phyloP scores from a whole-genome alignment of 2,888 invertebrate genomes.

The Platycheirus albimanus region DNA sequence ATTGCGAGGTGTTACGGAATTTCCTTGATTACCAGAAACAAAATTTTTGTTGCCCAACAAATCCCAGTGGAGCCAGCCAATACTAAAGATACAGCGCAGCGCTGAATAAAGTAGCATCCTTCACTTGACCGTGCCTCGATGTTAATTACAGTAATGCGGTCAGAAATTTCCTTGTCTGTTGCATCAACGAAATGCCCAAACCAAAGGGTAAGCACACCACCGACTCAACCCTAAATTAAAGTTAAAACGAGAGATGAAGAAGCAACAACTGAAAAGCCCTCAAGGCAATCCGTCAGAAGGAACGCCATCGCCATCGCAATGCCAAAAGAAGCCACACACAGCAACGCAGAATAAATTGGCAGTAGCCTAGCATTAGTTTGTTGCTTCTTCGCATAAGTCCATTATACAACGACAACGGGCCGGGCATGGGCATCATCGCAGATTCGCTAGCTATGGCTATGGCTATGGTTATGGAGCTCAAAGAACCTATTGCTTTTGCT shows the following conservation, averaged over 20 bases:
- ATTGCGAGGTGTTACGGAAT: conserved; percentile 69
- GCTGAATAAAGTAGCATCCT: conserved; percentile 68
- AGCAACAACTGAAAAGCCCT: conserved; percentile 43
- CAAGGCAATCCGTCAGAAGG: conserved; percentile 50
- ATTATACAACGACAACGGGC: conserved; percentile 29
- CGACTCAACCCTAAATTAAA: conserved; percentile 60
- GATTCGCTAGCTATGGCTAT: too few relatives aligned
- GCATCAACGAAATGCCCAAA: conserved; percentile 36
- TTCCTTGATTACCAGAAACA: conserved; percentile 58
- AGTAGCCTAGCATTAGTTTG: conserved; percentile 65
- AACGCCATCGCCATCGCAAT: too few relatives aligned
- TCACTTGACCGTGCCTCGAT: conserved; percentile 47
- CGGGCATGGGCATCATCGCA: too few relatives aligned
- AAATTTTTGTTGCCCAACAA: conserved; percentile 25
- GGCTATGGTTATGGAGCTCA: neutral
- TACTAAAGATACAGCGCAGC: neutral
- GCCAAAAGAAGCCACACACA: conserved; percentile 58
- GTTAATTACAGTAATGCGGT: conserved; percentile 69
- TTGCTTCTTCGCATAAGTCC: conserved; percentile 54
- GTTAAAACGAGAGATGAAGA: conserved; percentile 15
- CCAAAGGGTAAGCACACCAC: conserved; percentile 55
- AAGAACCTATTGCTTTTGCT: conserved; percentile 29
- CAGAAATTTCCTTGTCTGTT: conserved; percentile 57
- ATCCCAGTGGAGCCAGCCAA: neutral
- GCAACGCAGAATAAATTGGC: conserved; percentile 59